Percentiles rank a stretch among this genome's conserved stretches.
phyloP scores from a whole-genome alignment of 2,113 vertebrate species.

The Rafetus swinhoei region DNA sequence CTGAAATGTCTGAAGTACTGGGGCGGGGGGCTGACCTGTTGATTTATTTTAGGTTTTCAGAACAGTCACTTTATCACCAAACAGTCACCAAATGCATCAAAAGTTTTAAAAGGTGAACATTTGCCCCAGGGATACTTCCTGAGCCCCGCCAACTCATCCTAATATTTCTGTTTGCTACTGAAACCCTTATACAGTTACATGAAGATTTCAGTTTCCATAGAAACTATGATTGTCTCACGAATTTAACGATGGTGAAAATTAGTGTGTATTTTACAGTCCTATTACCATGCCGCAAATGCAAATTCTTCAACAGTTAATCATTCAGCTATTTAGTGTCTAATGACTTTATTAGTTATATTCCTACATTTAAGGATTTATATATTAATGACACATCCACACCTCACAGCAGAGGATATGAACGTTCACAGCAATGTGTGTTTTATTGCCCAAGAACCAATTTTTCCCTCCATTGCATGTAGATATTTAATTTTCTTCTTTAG shows the following conservation, averaged over 20 bases:
- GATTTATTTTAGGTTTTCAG: constrained; percentile 45
- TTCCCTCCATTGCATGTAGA: background rate
- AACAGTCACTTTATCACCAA: background rate
- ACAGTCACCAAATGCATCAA: constrained; percentile 38
- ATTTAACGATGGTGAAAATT: constrained; percentile 51
- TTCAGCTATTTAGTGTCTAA: background rate
- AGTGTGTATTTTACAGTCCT: background rate
- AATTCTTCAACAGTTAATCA: background rate
- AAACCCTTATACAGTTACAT: constrained; percentile 66
- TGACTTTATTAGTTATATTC: background rate
- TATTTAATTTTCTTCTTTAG: background rate
- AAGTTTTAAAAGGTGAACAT: constrained; percentile 63
- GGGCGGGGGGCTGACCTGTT: background rate
- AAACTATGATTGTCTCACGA: constrained; percentile 74
- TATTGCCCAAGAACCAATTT: background rate
- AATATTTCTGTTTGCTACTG: constrained; percentile 67
- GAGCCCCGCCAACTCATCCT: constrained; percentile 43
- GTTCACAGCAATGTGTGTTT: background rate
- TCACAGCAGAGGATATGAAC: background rate
- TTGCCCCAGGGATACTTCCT: constrained; percentile 61
- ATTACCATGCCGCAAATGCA: background rate
- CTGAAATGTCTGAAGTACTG: background rate
- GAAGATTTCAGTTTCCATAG: constrained; percentile 83
- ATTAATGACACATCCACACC: background rate
- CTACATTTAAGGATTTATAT: background rate